phyloP scores from a whole-genome alignment of 2,888 invertebrate species.

The Tipula confusa region DNA sequence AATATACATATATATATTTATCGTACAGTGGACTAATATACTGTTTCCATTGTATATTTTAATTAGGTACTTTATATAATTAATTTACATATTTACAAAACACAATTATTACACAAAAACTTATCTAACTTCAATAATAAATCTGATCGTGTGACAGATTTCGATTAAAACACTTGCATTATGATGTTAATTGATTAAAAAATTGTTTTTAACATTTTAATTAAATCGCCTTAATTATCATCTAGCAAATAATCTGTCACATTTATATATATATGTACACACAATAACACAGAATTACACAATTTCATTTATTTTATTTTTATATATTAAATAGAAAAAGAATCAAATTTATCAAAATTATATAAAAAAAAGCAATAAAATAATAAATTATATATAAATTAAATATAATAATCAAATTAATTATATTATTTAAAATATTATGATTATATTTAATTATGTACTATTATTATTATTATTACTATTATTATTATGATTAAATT shows the following conservation, averaged over 20 bases:
- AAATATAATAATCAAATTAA: conserved; percentile 21
- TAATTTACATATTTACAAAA: background rate
- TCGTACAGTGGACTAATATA: background rate
- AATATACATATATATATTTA: background rate
- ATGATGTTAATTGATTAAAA: background rate
- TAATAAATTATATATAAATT: conserved; percentile 3
- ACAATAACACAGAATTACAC: background rate
- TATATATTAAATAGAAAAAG: background rate
- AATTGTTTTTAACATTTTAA: background rate
- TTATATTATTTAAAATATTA: conserved; percentile 16
- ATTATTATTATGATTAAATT: conserved; percentile 3
- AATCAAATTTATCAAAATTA: background rate
- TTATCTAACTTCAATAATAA: background rate
- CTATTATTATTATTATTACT: background rate
- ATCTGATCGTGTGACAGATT: background rate
- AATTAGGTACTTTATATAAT: background rate
- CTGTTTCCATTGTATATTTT: background rate
- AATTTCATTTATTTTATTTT: background rate
- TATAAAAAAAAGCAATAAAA: background rate
- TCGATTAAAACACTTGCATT: background rate
- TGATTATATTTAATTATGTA: background rate
- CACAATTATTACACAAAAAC: background rate
- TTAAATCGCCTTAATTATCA: background rate
- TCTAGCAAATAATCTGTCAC: background rate
- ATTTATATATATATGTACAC: background rate